Conservation (phyloP, 1,140 invertebrate genomes). For the Drosophila fuyamai region DNA sequence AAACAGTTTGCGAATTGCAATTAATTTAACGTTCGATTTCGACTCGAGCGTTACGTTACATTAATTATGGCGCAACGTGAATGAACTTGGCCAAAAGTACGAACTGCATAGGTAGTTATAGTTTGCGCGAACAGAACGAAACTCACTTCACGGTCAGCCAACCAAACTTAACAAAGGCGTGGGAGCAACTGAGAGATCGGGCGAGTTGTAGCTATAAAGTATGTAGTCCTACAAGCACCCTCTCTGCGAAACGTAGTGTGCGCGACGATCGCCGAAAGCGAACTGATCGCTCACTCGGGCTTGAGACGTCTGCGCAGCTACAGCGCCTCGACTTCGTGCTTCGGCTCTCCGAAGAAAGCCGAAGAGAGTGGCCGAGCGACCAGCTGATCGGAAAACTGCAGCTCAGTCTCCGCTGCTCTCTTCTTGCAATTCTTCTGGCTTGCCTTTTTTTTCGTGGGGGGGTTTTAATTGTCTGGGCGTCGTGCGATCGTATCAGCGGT, state of each 20-base stretch:
- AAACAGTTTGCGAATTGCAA: constrained; percentile 67
- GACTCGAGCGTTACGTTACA: constrained; percentile 62
- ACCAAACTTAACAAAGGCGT: constrained; percentile 34
- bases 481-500: constrained; percentile 52
- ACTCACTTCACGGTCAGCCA: constrained; percentile 58
- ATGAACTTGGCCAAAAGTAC: constrained; percentile 66
- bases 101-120: constrained; percentile 23
- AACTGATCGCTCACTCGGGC: constrained; percentile 57
- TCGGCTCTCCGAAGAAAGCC: constrained; percentile 8
- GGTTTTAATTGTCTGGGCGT: constrained; percentile 70
- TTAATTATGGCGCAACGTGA: constrained; percentile 72
- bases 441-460: neutral
- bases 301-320: constrained; percentile 47
- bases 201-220: constrained; percentile 54
- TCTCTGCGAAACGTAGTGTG: constrained; percentile 49
- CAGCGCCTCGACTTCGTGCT: constrained; percentile 1
- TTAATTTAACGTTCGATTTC: constrained; percentile 71
- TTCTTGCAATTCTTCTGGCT: constrained; percentile 59
- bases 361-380: constrained; percentile 52
- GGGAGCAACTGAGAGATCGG: constrained; percentile 14
- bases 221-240: constrained; percentile 3
- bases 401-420: constrained; percentile 16
- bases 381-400: constrained; percentile 22
- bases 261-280: constrained; percentile 60
- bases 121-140: constrained; percentile 51